Evolutionary conservation across 2,113 vertebrate genomes (phyloP), one percentile per base, ranked within the genome.

Genomic region (Tamias sibiricus): DNA sequence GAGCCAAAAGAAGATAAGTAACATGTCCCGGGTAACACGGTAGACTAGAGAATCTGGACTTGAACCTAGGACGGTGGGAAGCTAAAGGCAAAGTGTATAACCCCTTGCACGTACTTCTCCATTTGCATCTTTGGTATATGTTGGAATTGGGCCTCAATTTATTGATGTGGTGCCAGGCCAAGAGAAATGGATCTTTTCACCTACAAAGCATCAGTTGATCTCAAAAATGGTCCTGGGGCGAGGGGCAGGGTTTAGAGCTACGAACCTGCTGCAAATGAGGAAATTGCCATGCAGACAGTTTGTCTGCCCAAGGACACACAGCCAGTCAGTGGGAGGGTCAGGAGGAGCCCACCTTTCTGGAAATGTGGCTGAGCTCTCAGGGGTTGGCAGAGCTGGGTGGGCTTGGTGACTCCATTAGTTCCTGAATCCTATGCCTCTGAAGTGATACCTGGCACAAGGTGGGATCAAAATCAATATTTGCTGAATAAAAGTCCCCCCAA

Each of bases 321-420:
- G 1, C 12, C 2, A 26, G 10, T 4, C 17, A 81, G 57, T 11
- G 22, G 68, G 40, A 71, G 42, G 20, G 14, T 22, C 13, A 0
- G 79, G 28, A 10, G 0, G 6, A 32, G 52, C 35, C 12, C 24
- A 13, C 6, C 26, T 72, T 7, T 16, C 54, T 4, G 1, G n/a
- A 8, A 6, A n/a, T 9, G 0, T 0, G 7, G 10, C 68, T 42
- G 0, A 5, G 26, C 2, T 4, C 32, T 32, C 16, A 2, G 44
- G 42, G 10, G 26, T 3, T 3, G 62, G 44, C 9, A 37, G 71
- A 44, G 10, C 26, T 16, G 2, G 5, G 20, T 37, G 1, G n/a
- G 19, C 26, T 57, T 6, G 37, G 37, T 17, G 0, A 40, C 7
- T 79, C 16, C 26, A 0, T 3, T 30, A 19, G 26, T 54, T 6